Base-by-base conservation (phyloP, 2,888 invertebrate genomes). In the Dynastes hyllus region DNA sequence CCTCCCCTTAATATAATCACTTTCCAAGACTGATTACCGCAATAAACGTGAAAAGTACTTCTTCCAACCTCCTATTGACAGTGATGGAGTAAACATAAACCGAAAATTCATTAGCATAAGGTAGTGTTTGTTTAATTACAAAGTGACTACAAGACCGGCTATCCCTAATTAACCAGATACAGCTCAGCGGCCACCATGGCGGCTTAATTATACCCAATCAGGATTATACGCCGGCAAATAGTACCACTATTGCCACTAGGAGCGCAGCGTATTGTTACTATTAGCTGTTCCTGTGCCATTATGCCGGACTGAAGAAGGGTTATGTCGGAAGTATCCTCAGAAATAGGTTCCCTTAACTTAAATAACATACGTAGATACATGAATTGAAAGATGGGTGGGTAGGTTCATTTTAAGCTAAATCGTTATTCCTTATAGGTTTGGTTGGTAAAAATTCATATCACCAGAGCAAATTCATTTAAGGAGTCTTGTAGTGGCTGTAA, bases 141-240 rank as follows among this genome's bases (percentile, higher is more conserved):
- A 81, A 82, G 78, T 80, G 78, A 80, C 79, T 81, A 76, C 79
- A 80, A 78, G 77, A 81, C 80, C 78, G 79, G 70, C 79, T 70
- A 75, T 79, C 80, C 80, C 80, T 82, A 83, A 83, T 83, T 82
- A 82, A 80, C 80, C 80, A 78, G 80, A 82, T 83, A 82, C 80
- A 83, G 81, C 81, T 82, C 81, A 65, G 81, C 80, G 80, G 81
- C 81, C 79, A 80, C 69, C 76, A 73, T 69, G 75, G 77, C 76
- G 67, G 77, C 81, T 81, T 81, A 83, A 83, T 83, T 82, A 81
- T 80, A 80, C 80, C 81, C 81, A 83, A 83, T 83, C 81, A 83
- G 80, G 82, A 81, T 82, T 83, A 82, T 82, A 78, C 77, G 79
- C 80, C 67, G 79, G 69, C 50, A 32, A 45, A 13, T 70, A 69